Evolutionary conservation across 2,113 vertebrate species (phyloP), one percentile per base, ranked within the genome.

Genomic region (Pristiophorus japonicus): DNA sequence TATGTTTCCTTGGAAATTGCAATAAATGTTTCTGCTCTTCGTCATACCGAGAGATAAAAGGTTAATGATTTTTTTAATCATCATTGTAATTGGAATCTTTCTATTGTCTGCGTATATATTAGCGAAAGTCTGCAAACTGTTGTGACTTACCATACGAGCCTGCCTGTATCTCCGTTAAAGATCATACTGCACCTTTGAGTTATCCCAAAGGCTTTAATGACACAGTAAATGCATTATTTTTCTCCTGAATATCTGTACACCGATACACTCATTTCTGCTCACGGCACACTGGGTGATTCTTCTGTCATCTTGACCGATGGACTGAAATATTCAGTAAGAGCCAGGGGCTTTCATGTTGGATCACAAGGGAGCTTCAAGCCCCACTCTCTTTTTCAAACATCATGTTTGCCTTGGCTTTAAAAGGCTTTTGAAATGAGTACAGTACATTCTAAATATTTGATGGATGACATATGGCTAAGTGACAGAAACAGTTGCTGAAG

Each of bases 391-490:
- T 93, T 38, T 47, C 62, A 94, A 95, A 95, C 94, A 63, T 66
- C 62, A 95, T 84, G 45, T 59, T 95, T 4, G 0, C 14, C 0
- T 0, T 0, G 45, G 42, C 22, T 51, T 88, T 96, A 96, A 97
- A 97, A 97, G 94, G 94, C 96, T 97, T 96, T 96, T 96, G 95
- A 95, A 97, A 96, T 12, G 95, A 42, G 8, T 0, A 0, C 51
- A 42, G 8, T 0, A 0, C 51, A 34, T 96, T 65, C 95, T 97
- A 96, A 97, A 98, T 97, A 97, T 97, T 97, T 97, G 96, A 98
- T 96, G 95, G 96, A 95, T 95, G 96, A 96, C 96, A 96, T 97
- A 97, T 96, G 97, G 96, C 51, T 96, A 95, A 96, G 95, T 87
- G 96, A 97, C 95, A 96, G 95, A 95, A 95, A 95, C 59, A 65